Evolutionary conservation across 2,888 invertebrate species (phyloP).

Genomic region (Brachyptera putata): DNA sequence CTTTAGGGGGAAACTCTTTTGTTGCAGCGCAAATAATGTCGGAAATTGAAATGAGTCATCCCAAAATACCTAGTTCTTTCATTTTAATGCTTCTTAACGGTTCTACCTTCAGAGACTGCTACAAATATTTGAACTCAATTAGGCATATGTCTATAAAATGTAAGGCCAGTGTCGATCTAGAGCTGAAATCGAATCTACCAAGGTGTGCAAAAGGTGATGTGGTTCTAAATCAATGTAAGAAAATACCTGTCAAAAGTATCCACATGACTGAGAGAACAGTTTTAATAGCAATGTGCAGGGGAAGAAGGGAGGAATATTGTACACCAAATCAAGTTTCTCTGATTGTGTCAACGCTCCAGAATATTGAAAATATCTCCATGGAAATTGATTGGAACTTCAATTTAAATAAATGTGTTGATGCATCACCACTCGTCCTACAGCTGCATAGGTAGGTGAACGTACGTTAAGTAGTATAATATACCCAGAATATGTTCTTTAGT

Average conservation of each 20-base stretch:
- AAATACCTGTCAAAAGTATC: background rate
- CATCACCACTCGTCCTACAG: slow-evolving; percentile 59
- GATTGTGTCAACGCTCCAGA: background rate
- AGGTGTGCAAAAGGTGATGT: too few relatives aligned
- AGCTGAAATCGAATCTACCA: too few relatives aligned
- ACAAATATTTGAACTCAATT: background rate
- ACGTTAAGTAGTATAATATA: slow-evolving; percentile 20
- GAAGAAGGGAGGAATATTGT: background rate
- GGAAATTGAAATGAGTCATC: slow-evolving; percentile 47
- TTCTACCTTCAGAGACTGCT: slow-evolving; percentile 22
- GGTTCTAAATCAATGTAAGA: too few relatives aligned
- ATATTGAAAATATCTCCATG: background rate
- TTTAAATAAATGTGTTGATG: slow-evolving; percentile 78
- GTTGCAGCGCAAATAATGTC: slow-evolving; percentile 60
- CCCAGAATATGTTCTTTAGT: slow-evolving; percentile 18
- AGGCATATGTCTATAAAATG: too few relatives aligned
- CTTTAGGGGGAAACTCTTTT: slow-evolving; percentile 66
- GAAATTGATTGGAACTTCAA: slow-evolving; percentile 53
- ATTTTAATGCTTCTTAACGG: slow-evolving; percentile 22
- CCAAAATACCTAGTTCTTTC: slow-evolving; percentile 14
- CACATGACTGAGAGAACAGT: too few relatives aligned
- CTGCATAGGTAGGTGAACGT: slow-evolving; percentile 50
- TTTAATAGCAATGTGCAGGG: background rate
- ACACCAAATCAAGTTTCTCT: background rate
- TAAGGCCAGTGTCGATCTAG: too few relatives aligned